Evolutionary conservation across 64 coral and sea anemone genomes (phyloP), one percentile per base, ranked within the genome.

Genomic region (Cladopsammia gracilis): DNA sequence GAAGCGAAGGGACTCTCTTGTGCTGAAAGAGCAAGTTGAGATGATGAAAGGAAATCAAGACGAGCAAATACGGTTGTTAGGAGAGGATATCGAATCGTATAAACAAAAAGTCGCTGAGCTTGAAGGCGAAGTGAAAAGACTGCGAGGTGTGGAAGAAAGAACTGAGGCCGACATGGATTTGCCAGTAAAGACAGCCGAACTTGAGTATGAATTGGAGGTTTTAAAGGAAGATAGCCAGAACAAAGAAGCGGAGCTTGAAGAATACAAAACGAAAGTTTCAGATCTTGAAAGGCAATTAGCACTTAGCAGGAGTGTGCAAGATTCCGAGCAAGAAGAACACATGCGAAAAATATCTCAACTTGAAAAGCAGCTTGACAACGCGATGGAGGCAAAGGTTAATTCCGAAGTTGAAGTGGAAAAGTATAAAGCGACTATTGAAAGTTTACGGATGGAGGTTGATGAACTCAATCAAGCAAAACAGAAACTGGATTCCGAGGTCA

Each of bases 161-260:
- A 78, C 77, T 3, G 80, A 76, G 58, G 83, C 62, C 58, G 53
- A 86, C 34, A 81, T 43, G 72, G 58, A 73, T 52, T 91, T 91
- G 25, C 53, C 76, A 60, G 51, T 84, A n/a, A 89, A 91, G 5
- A 58, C 75, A 11, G 73, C 48, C 48, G 64, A 86, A 64, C 54
- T 78, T 48, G 83, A 86, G 15, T 65, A 85, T 66, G 73, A 87
- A 13, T 11, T 93, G 57, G 91, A 93, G 7, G 71, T 78, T 79
- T 9, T 84, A 34, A 84, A 19, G 46, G 77, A 65, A 61, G 78
- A 89, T 84, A 87, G 20, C 16, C 86, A 74, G 19, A 91, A 85
- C 15, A 89, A 89, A 5, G 49, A 73, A 19, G 65, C 73, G n/a
- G 93, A 95, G 66, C 23, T 95, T 72, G 88, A 95, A 73, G 93